Conservation (phyloP, 2,888 invertebrate species). For the Chrysotoxum bicinctum region DNA sequence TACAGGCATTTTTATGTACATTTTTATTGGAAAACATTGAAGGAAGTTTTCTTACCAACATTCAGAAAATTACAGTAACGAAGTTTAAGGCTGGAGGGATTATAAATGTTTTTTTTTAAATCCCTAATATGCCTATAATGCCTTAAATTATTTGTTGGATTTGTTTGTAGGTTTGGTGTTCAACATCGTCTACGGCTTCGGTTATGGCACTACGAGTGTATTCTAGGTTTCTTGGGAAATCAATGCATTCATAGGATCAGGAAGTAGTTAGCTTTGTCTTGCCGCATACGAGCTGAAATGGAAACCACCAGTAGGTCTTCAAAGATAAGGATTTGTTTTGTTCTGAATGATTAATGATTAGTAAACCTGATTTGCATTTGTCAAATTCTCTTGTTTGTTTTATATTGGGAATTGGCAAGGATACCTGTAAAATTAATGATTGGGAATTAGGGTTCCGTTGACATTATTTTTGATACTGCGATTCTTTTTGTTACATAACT, state of each 20-base stretch:
- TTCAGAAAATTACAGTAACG: too few relatives aligned
- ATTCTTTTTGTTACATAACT: not conserved
- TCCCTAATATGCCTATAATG: too few relatives aligned
- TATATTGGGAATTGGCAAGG: not conserved
- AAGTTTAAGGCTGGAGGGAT: too few relatives aligned
- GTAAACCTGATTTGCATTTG: slow-evolving; percentile 56
- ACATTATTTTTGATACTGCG: not conserved
- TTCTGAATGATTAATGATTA: slow-evolving; percentile 58
- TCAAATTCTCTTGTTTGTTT: slow-evolving; percentile 28
- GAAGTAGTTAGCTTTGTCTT: slow-evolving; percentile 3
- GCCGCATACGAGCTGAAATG: not conserved
- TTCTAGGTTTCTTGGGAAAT: slow-evolving; percentile 53
- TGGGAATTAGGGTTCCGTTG: not conserved
- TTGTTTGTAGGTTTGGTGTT: not conserved
- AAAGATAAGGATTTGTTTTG: slow-evolving; percentile 50
- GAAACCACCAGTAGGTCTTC: slow-evolving; percentile 27
- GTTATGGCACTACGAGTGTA: not conserved
- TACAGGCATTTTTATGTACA: too few relatives aligned
- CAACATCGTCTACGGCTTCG: not conserved
- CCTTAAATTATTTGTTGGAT: slow-evolving; percentile 33
- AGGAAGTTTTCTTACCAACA: too few relatives aligned
- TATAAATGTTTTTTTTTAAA: too few relatives aligned
- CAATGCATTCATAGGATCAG: slow-evolving; percentile 39
- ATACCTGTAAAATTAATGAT: slow-evolving; percentile 32
- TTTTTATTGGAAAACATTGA: too few relatives aligned